These are phyloP conservation scores for Tychaedon coryphoeus DNA, from an alignment of 2,113 vertebrate species.

Conservation along the genomic window DNA sequence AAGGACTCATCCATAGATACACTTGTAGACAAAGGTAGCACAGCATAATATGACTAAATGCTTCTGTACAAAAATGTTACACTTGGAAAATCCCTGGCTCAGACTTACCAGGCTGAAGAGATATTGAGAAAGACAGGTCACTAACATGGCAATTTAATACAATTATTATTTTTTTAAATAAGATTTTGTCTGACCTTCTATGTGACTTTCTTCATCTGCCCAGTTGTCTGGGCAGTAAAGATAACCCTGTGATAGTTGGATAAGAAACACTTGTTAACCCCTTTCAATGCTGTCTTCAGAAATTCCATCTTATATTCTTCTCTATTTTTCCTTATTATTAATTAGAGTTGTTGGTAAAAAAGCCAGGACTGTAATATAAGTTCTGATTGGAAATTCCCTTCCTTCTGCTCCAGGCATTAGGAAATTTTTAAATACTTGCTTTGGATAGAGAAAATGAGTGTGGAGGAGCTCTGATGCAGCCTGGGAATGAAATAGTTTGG, in stretches of 20 bases:
- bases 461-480: neutral
- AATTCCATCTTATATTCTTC: neutral
- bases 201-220: neutral
- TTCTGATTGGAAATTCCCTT: neutral
- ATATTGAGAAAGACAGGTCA: neutral
- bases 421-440: neutral
- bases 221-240: neutral
- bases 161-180: rapidly evolving
- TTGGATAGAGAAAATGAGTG: neutral
- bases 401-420: neutral
- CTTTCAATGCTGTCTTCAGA: neutral
- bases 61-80: neutral
- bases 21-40: rapidly evolving
- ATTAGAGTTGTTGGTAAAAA: neutral
- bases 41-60: neutral
- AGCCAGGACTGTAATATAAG: neutral
- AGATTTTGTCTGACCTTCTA: neutral
- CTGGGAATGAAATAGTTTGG: neutral
- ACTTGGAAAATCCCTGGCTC: neutral
- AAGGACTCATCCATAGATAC: neutral
- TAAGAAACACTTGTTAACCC: neutral
- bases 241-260: neutral
- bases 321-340: neutral
- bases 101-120: neutral
- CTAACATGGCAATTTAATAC: neutral